phyloP scores from a whole-genome alignment of 2,113 vertebrate genomes.

The Merops nubicus region DNA sequence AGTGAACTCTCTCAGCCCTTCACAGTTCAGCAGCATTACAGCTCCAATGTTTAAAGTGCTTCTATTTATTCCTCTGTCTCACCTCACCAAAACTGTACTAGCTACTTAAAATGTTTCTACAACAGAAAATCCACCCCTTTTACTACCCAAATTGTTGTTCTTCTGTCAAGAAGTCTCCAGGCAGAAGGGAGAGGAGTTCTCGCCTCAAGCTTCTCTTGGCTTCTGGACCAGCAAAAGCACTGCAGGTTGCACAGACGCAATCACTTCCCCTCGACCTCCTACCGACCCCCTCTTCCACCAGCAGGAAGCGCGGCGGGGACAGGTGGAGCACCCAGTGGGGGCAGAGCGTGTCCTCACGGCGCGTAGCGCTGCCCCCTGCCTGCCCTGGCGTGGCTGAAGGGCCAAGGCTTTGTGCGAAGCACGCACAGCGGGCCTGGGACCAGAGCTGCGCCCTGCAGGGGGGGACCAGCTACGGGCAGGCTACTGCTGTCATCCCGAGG shows the following conservation, averaged over 20 bases:
- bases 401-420: background rate
- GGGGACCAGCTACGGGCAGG: background rate
- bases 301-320: background rate
- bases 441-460: rapidly evolving
- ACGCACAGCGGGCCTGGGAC: background rate
- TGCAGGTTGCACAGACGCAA: rapidly evolving
- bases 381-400: rapidly evolving
- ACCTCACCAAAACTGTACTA: background rate
- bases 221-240: rapidly evolving
- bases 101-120: background rate
- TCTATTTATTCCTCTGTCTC: background rate
- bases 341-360: rapidly evolving
- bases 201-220: rapidly evolving
- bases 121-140: background rate
- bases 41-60: background rate
- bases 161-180: background rate
- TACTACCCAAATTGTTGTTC: rapidly evolving
- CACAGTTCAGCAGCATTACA: background rate
- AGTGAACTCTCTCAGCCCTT: background rate
- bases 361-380: background rate
- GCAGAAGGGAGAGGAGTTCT: background rate
- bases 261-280: background rate
- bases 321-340: rapidly evolving
- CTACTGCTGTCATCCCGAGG: background rate
- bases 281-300: background rate